Base-by-base conservation (phyloP, 2,888 invertebrate genomes). In the Nycteola revayana region DNA sequence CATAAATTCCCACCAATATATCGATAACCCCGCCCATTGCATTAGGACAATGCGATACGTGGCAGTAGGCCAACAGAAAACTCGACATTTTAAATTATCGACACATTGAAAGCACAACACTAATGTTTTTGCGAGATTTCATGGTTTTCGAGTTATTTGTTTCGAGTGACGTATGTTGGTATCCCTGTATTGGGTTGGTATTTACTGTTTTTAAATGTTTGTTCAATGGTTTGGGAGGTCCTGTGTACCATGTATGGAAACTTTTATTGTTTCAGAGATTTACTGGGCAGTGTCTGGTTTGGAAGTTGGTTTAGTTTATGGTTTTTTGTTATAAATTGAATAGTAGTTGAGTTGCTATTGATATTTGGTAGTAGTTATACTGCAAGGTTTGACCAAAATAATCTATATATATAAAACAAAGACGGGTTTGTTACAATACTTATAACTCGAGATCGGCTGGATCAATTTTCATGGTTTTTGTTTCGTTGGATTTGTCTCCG, bases 31-130 rank as follows among this genome's bases (percentile, higher is more conserved):
- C 49, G 46, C 59, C 57, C 42, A 47, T 32, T 40, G 39, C 49
- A 57, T 60, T 54, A 54, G 42, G 28, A 7, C 43, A 60, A 51
- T 52, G 49, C 49, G 49, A 48, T 44, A 56, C 55, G 53, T 70
- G 70, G 72, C 69, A 63, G 50, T 60, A 60, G 52, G 67, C 68
- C 69, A 73, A 67, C 53, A 48, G 57, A 55, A 59, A 73, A 67
- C 53, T 49, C 58, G 56, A 59, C 56, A 55, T 41, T 30, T 45
- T 45, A 44, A 59, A 44, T 50, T 61, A 63, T 69, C 71, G 71
- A 71, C 60, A 64, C 43, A 46, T 42, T 41, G 35, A 32, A 29
- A 42, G 49, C 46, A 41, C 69, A 58, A 29, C 69, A 62, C 69
- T 71, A 66, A 55, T 54, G 56, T 54, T 57, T 54, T 51, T 48